Percentiles rank a stretch among this genome's conserved stretches.
Evolutionary conservation across 2,113 vertebrate species (phyloP).

Genomic region (Phasianus colchicus): DNA sequence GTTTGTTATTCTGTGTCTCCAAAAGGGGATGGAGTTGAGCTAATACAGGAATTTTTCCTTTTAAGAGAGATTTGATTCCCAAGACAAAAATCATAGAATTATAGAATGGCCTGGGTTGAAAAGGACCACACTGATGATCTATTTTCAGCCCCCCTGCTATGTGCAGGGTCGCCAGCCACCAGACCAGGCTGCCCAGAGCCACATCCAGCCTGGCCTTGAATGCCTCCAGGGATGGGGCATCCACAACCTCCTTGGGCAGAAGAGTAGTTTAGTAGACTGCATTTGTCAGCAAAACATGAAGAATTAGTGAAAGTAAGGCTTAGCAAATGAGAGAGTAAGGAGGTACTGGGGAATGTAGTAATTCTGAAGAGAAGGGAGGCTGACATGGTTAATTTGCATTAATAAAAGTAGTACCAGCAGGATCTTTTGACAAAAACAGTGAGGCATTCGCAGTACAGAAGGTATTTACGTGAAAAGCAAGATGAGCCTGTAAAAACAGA

Average conservation of each 20-base stretch:
- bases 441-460: background rate
- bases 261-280: background rate
- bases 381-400: background rate
- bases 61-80: background rate
- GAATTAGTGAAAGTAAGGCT: background rate
- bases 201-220: too few species aligned
- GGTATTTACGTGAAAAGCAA: fast-evolving
- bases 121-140: too few species aligned
- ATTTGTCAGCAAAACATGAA: background rate
- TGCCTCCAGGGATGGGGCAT: too few species aligned
- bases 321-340: background rate
- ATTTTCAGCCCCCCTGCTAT: too few species aligned
- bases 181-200: too few species aligned
- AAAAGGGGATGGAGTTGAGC: background rate
- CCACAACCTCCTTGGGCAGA: too few species aligned
- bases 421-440: background rate
- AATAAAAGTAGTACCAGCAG: background rate
- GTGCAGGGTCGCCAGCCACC: too few species aligned
- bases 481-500: background rate
- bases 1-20: background rate
- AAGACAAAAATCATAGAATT: background rate
- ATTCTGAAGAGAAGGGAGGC: background rate
- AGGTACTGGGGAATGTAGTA: background rate
- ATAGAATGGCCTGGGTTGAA: too few species aligned
- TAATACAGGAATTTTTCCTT: background rate